Conservation (phyloP, 2,797 vertebrate species). For the Rhyacichthys aspro region DNA sequence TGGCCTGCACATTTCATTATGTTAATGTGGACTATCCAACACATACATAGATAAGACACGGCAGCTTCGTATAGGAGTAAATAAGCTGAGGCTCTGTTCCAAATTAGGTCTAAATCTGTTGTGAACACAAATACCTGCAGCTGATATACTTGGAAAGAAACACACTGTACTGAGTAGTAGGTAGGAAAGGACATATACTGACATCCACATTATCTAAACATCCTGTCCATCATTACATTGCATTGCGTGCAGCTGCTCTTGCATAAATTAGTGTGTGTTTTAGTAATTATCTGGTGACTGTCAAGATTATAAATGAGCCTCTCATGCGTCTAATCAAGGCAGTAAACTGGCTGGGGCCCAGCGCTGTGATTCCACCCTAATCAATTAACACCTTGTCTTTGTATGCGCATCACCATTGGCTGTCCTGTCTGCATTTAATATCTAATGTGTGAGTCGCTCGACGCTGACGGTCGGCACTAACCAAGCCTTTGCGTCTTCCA, state of each 20-base stretch:
- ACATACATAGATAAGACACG: conserved; percentile 5
- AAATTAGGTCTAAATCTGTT: not conserved
- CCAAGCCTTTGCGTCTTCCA: conserved; percentile 49
- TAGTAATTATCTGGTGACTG: conserved; percentile 78
- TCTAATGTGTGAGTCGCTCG: conserved; percentile 46
- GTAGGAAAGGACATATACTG: not conserved
- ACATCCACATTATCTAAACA: conserved; percentile 10
- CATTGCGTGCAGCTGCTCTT: conserved; percentile 52
- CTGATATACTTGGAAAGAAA: too few relatives aligned
- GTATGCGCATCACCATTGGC: conserved; percentile 50
- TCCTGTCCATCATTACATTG: conserved; percentile 47
- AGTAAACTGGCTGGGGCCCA: conserved; percentile 72
- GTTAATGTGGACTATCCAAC: conserved; percentile 31
- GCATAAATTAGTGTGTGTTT: conserved; percentile 66
- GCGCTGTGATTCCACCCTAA: conserved; percentile 69
- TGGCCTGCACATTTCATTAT: conserved; percentile 34
- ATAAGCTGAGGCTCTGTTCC: not conserved
- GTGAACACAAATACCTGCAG: not conserved
- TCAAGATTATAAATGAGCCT: conserved; percentile 77
- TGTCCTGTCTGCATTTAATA: conserved; percentile 67
- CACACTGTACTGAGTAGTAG: not conserved
- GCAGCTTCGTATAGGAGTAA: not conserved
- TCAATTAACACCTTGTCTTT: conserved; percentile 84
- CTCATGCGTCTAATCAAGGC: conserved; percentile 74
- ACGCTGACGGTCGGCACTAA: conserved; percentile 29